These are phyloP conservation scores for Eubasilissa regina DNA, from an alignment of 1,140 invertebrate species.

Conservation along the genomic window DNA sequence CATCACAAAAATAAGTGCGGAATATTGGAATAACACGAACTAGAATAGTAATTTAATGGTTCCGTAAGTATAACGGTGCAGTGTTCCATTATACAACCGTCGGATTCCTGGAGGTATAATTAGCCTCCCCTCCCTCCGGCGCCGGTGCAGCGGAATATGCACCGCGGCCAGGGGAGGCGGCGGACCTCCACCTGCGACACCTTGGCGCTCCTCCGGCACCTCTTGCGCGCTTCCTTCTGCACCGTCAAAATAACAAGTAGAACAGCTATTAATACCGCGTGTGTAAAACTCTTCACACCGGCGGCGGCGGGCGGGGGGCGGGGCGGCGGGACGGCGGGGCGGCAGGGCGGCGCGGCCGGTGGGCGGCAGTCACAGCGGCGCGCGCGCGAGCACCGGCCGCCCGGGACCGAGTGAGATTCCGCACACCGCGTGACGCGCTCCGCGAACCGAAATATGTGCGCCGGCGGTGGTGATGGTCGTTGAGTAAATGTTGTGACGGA, in stretches of 20 bases:
- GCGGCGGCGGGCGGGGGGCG: slow-evolving; percentile 5
- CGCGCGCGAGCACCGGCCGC: slow-evolving; percentile 61
- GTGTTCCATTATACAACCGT: neutral
- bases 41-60: slow-evolving; percentile 2
- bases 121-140: too few species aligned
- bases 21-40: neutral
- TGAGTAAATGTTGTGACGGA: slow-evolving; percentile 1
- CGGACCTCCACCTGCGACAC: slow-evolving; percentile 43
- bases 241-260: slow-evolving; percentile 60
- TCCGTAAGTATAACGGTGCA: neutral
- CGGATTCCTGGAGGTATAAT: too few species aligned
- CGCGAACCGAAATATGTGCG: neutral
- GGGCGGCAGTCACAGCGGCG: slow-evolving; percentile 51
- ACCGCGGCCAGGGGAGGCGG: too few species aligned
- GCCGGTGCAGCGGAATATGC: too few species aligned
- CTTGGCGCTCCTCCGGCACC: slow-evolving; percentile 1
- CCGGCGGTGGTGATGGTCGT: neutral
- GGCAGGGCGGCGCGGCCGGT: neutral
- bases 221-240: slow-evolving; percentile 49
- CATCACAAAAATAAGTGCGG: neutral
- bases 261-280: slow-evolving; percentile 59
- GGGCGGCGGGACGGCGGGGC: neutral
- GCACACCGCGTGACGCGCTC: slow-evolving; percentile 4
- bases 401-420: slow-evolving; percentile 51
- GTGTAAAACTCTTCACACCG: slow-evolving; percentile 55